Evolutionary conservation across 1,140 invertebrate genomes (phyloP).

Genomic region (Conus ventricosus): DNA sequence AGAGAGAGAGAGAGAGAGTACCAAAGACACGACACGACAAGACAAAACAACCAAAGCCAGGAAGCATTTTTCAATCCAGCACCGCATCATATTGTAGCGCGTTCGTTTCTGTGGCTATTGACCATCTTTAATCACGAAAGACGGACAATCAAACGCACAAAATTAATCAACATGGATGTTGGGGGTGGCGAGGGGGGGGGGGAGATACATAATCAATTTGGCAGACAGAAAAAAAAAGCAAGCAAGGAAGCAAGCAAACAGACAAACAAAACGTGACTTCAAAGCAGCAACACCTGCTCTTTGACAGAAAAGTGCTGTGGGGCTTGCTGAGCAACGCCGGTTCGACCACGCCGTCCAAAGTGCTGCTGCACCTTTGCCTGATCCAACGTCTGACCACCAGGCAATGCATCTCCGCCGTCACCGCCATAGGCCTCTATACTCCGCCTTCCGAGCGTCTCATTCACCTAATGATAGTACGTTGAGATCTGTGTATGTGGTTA

Average conservation of each 20-base stretch:
- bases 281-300: not conserved
- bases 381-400: not conserved
- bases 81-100: no score
- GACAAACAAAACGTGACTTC: not conserved
- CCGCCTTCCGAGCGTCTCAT: not conserved
- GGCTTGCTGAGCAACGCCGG: not conserved
- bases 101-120: no score
- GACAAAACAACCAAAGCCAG: no score
- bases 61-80: no score
- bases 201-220: no score
- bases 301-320: not conserved
- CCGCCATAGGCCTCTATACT: not conserved
- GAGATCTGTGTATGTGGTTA: not conserved
- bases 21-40: no score
- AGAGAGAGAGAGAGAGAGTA: no score
- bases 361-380: not conserved
- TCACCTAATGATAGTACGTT: not conserved
- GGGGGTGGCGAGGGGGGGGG: no score
- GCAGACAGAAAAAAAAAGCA: not conserved
- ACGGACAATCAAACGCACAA: no score
- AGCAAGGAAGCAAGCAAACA: not conserved
- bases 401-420: not conserved
- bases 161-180: no score
- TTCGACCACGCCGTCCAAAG: not conserved
- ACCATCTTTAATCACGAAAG: no score